These are phyloP conservation scores for Drosophila melanica DNA, from an alignment of 1,140 invertebrate species.

Conservation along the genomic window DNA sequence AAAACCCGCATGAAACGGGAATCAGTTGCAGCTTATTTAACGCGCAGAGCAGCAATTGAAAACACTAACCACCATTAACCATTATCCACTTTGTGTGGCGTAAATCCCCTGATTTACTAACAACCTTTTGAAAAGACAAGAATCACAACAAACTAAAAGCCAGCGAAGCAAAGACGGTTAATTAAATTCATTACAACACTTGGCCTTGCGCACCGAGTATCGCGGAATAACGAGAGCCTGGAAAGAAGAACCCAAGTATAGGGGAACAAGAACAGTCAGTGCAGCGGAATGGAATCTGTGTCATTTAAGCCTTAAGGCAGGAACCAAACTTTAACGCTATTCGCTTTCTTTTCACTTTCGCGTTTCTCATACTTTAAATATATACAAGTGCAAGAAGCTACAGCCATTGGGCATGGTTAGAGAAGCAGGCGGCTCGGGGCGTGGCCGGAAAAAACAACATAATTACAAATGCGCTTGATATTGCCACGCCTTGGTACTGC, in stretches of 20 bases:
- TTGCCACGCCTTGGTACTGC: constrained; percentile 20
- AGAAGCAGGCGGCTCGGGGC: constrained; percentile 12
- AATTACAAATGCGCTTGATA: constrained; percentile 55
- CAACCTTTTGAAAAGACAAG: constrained; percentile 19
- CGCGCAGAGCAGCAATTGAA: background rate
- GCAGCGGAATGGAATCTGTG: constrained; percentile 35
- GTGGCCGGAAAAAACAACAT: constrained; percentile 28
- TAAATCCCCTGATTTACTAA: background rate
- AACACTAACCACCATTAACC: background rate
- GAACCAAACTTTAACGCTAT: constrained; percentile 23
- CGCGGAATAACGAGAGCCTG: background rate
- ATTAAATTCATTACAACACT: constrained; percentile 66
- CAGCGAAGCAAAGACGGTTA: constrained; percentile 31
- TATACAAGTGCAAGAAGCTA: constrained; percentile 17
- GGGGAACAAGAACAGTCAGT: constrained; percentile 27
- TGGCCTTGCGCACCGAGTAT: constrained; percentile 42
- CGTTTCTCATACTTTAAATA: constrained; percentile 32
- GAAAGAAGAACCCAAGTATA: background rate
- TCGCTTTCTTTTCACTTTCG: background rate
- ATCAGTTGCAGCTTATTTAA: background rate
- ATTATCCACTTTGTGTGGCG: constrained; percentile 2
- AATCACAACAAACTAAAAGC: constrained; percentile 32
- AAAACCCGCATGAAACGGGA: too few relatives aligned
- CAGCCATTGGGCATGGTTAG: constrained; percentile 48
- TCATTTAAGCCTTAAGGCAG: constrained; percentile 46